Evolutionary conservation across 2,888 invertebrate genomes (phyloP).

Genomic region (Prosopocoilus inquinatus): DNA sequence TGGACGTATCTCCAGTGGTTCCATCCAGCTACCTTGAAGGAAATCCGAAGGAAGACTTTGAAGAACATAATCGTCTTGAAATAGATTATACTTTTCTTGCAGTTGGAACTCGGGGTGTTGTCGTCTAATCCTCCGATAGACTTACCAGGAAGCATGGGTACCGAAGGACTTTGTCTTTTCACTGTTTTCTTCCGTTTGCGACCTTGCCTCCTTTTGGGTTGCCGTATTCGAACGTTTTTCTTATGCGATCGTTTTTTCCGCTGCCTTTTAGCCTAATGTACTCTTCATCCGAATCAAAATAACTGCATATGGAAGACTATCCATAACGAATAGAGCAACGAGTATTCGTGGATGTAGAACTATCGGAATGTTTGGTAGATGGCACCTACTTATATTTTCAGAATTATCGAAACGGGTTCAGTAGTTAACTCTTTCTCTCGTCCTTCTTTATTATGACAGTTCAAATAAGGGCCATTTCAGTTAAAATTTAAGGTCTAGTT

Average conservation of each 20-base stretch:
- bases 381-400: too few species aligned
- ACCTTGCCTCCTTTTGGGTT: background rate
- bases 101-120: background rate
- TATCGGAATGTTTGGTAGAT: background rate
- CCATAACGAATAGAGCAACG: too few species aligned
- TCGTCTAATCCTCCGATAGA: too few species aligned
- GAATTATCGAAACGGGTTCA: too few species aligned
- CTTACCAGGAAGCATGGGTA: background rate
- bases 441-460: too few species aligned
- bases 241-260: too few species aligned
- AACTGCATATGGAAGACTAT: too few species aligned
- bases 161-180: background rate
- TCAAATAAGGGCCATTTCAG: too few species aligned
- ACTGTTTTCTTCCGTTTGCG: background rate
- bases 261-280: background rate
- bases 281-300: background rate
- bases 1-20: conserved; percentile 1
- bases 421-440: too few species aligned
- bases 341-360: background rate
- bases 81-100: background rate
- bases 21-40: background rate
- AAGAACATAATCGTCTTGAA: background rate
- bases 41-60: background rate
- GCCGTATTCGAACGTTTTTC: background rate
- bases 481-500: too few species aligned